Base-by-base conservation (phyloP, 2,888 invertebrate species). In the Aricia artaxerxes region DNA sequence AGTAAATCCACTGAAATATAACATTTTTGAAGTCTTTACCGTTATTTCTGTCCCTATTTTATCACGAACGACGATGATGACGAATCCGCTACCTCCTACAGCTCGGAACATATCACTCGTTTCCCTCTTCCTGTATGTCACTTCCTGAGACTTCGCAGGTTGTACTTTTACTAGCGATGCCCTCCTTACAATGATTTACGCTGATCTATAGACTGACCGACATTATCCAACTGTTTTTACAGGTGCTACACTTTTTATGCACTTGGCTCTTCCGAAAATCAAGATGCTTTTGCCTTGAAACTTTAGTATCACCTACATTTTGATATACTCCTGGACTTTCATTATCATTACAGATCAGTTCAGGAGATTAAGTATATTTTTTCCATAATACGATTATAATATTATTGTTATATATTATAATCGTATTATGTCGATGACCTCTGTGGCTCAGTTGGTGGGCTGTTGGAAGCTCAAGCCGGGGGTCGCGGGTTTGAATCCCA, bases 61-160 rank as follows among this genome's bases (percentile, higher is more conserved):
- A 49, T 49, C 24, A 61, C n/a, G n/a, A 61, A 7, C 1, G 57
- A 57, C 5, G 2, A 53, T 53, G 16, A 57, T 79, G 78, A 53
- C 35, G 16, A 69, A 78, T 7, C 79, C 86, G 86, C 83, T 78
- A 38, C 77, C 75, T 83, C 83, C 80, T 73, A 4, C 80, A 31
- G 78, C 83, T 87, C 85, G 82, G 1, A 77, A 85, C 85, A 82
- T 31, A n/a, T 77, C 69, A 81, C 87, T 86, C 88, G 88, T 89
- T 90, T 90, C 91, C 90, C 87, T 87, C 87, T 92, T 92, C 92
- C 92, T 91, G 90, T 84, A 86, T 87, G 85, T 87, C 84, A 85
- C 88, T 92, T 93, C 92, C 92, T 90, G 91, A 90, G 89, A 88
- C 89, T 88, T 87, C 88, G 85, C 92, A 91, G 89, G 84, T 87